phyloP scores from a whole-genome alignment of 2,113 vertebrate species.

The Rhabdomys dilectus region DNA sequence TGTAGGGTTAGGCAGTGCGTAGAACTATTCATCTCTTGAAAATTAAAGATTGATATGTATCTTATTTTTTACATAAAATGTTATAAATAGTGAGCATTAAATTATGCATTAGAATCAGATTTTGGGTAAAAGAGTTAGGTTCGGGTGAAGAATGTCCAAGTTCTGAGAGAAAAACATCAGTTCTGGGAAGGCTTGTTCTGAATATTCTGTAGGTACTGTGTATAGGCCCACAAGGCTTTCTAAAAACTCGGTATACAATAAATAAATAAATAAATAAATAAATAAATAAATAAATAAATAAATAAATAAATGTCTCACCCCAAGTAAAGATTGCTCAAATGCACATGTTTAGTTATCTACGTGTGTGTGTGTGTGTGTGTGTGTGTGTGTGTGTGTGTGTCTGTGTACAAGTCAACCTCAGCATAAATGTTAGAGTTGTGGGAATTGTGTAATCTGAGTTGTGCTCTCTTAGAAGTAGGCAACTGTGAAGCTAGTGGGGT shows the following conservation, averaged over 20 bases:
- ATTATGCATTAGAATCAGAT: background rate
- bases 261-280: background rate
- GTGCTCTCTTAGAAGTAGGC: background rate
- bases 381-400: background rate
- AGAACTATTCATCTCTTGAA: background rate
- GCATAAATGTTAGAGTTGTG: background rate
- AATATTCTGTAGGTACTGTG: background rate
- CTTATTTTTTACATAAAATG: constrained; percentile 15
- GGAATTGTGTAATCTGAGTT: background rate
- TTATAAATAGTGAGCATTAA: constrained; percentile 18
- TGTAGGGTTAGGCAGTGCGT: background rate
- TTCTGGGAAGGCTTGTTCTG: background rate
- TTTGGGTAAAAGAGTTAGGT: background rate
- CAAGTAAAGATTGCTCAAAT: background rate
- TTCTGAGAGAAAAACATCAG: background rate
- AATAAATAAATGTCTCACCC: background rate
- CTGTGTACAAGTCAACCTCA: background rate
- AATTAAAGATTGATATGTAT: background rate
- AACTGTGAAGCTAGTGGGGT: background rate
- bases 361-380: background rate
- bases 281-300: background rate
- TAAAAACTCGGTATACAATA: background rate
- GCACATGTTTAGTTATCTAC: background rate
- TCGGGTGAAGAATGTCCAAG: background rate
- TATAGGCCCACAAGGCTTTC: background rate